Evolutionary conservation across 2,888 invertebrate species (phyloP).

Genomic region (Torymus auratus): DNA sequence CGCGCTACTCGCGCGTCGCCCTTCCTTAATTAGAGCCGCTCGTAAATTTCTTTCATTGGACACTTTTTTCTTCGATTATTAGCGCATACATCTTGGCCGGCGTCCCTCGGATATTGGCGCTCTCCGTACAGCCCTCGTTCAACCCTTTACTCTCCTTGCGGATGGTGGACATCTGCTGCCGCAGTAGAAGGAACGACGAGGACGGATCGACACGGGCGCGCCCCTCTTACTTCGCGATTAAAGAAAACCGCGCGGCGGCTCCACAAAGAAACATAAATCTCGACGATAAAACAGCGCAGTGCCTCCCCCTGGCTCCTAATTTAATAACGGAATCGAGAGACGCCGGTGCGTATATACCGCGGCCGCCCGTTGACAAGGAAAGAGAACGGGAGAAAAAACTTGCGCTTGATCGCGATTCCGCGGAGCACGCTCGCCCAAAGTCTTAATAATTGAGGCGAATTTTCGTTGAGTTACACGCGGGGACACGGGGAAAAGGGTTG

Average conservation of each 20-base stretch:
- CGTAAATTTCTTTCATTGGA: conserved; percentile 77
- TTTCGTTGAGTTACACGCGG: conserved; percentile 52
- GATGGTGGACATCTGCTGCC: conserved; percentile 56
- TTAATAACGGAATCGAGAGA: conserved; percentile 54
- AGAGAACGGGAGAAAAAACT: conserved; percentile 22
- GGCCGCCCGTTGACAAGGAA: conserved; percentile 17
- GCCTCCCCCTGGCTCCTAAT: conserved; percentile 25
- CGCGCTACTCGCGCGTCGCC: conserved; percentile 60
- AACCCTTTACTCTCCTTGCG: conserved; percentile 54
- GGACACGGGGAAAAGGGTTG: conserved; percentile 66
- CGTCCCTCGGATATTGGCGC: conserved; percentile 51
- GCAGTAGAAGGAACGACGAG: neutral
- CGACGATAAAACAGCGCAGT: conserved; percentile 8
- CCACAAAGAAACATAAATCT: conserved; percentile 55
- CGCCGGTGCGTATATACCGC: no score
- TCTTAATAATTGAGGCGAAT: conserved; percentile 69
- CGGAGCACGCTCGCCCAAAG: conserved; percentile 36
- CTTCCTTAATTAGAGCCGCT: conserved; percentile 75
- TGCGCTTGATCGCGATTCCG: conserved; percentile 56
- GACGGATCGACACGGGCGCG: conserved; percentile 1
- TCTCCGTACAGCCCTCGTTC: conserved; percentile 26
- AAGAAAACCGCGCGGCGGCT: conserved; percentile 50
- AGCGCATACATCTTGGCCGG: conserved; percentile 74
- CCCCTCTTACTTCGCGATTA: conserved; percentile 50
- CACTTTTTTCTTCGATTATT: conserved; percentile 77